These are phyloP conservation scores for Drosophila auraria DNA, from an alignment of 1,140 invertebrate species.

Conservation along the genomic window DNA sequence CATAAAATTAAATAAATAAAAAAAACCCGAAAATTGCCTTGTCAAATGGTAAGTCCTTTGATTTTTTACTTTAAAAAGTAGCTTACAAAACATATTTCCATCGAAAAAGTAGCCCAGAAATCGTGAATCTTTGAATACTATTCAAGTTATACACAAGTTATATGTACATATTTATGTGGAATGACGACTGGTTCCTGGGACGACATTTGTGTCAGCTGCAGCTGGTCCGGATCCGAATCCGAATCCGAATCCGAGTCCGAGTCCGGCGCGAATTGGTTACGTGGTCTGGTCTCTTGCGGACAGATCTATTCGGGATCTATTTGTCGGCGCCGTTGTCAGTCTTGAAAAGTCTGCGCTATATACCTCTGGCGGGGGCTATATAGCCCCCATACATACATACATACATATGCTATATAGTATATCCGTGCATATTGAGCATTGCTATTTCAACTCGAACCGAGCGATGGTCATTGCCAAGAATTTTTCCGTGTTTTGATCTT, in stretches of 20 bases:
- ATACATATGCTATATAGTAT: not conserved
- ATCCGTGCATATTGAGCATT: constrained; percentile 63
- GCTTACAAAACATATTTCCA: not conserved
- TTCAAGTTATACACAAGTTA: not conserved
- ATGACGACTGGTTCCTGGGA: not conserved
- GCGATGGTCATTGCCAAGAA: constrained; percentile 82
- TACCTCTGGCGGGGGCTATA: constrained; percentile 13
- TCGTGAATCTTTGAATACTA: not conserved
- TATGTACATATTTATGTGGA: not conserved
- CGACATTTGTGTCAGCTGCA: constrained; percentile 32
- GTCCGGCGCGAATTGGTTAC: constrained; percentile 21
- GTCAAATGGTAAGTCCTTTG: not conserved
- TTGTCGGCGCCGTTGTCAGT: constrained; percentile 74
- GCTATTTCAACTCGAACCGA: constrained; percentile 70
- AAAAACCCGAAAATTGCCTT: too few species aligned
- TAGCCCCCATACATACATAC: not conserved
- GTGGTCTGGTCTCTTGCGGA: not conserved
- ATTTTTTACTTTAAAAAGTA: not conserved
- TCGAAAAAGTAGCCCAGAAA: not conserved
- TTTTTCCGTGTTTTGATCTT: constrained; percentile 82
- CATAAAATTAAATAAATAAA: too few species aligned
- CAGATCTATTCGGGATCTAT: constrained; percentile 28
- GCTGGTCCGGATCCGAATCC: constrained; percentile 18
- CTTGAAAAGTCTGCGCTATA: constrained; percentile 53
- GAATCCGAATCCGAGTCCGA: constrained; percentile 12